A percentile compares a stretch with the other conserved stretches of the same genome.
phyloP scores from a whole-genome alignment of 2,888 invertebrate species.

The Neoscelio sp. region DNA sequence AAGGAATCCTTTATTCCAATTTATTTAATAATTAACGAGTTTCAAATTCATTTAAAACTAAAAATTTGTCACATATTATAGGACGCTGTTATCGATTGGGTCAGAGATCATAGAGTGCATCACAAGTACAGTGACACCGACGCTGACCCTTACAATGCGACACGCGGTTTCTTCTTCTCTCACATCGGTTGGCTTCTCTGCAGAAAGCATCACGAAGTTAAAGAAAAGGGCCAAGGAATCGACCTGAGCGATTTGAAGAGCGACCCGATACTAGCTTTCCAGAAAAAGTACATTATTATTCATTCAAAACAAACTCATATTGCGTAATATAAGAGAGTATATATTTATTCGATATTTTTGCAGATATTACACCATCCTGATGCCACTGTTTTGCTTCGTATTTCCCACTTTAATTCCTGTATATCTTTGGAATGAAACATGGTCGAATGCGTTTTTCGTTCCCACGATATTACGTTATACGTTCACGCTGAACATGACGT shows the following conservation, averaged over 20 bases:
- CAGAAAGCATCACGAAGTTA: conserved; percentile 95
- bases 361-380: conserved; percentile 88
- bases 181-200: conserved; percentile 97
- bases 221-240: conserved; percentile 92
- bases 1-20: not conserved
- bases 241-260: conserved; percentile 92
- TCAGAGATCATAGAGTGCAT: conserved; percentile 91
- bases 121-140: conserved; percentile 97
- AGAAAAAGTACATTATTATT: conserved; percentile 91
- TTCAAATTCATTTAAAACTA: not conserved
- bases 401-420: conserved; percentile 89
- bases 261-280: conserved; percentile 94
- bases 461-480: conserved; percentile 89
- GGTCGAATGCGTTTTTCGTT: conserved; percentile 87
- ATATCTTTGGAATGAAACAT: conserved; percentile 88
- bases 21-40: conserved; percentile 7
- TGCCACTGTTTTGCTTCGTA: conserved; percentile 88
- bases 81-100: conserved; percentile 92
- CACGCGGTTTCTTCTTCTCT: conserved; percentile 97
- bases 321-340: no score
- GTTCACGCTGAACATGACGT: conserved; percentile 91
- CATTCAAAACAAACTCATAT: no score
- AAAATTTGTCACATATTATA: conserved; percentile 78
- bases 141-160: conserved; percentile 97
- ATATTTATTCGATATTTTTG: conserved; percentile 28